Conservation (phyloP, 2,113 vertebrate genomes). For the Coturnix japonica region DNA sequence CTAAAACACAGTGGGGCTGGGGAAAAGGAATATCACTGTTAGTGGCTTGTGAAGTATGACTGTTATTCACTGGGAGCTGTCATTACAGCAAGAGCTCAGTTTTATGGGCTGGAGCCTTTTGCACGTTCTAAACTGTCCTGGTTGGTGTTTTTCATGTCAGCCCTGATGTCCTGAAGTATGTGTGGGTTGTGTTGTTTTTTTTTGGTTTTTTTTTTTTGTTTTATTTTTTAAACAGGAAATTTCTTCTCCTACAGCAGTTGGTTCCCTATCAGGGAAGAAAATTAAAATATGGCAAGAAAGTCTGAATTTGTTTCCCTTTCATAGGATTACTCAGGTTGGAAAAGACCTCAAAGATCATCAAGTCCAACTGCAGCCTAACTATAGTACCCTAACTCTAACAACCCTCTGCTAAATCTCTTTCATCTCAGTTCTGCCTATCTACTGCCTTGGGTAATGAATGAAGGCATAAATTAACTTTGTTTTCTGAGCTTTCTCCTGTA, state of each 20-base stretch:
- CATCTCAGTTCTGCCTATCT: not conserved
- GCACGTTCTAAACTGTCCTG: not conserved
- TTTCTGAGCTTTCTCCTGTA: not conserved
- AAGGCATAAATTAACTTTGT: not conserved
- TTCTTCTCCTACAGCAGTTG: not conserved
- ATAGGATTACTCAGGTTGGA: too few relatives aligned
- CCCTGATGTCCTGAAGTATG: not conserved
- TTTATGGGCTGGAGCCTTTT: not conserved
- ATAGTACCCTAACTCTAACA: too few relatives aligned
- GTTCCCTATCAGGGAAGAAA: not conserved
- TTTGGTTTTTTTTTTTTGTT: not conserved
- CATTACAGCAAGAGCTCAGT: not conserved
- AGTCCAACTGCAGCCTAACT: too few relatives aligned
- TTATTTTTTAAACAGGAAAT: not conserved
- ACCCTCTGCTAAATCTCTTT: not conserved
- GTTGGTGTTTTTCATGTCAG: not conserved
- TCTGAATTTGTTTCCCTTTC: not conserved
- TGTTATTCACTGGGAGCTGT: not conserved
- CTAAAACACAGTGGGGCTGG: accelerated
- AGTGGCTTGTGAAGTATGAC: not conserved
- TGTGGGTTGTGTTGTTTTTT: not conserved
- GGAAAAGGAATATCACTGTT: not conserved
- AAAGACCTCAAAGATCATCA: too few relatives aligned
- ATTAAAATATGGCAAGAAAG: not conserved
- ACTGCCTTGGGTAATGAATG: not conserved